These are phyloP conservation scores for Antechinus stuartii DNA, from an alignment of 2,113 vertebrate species.

Conservation along the genomic window DNA sequence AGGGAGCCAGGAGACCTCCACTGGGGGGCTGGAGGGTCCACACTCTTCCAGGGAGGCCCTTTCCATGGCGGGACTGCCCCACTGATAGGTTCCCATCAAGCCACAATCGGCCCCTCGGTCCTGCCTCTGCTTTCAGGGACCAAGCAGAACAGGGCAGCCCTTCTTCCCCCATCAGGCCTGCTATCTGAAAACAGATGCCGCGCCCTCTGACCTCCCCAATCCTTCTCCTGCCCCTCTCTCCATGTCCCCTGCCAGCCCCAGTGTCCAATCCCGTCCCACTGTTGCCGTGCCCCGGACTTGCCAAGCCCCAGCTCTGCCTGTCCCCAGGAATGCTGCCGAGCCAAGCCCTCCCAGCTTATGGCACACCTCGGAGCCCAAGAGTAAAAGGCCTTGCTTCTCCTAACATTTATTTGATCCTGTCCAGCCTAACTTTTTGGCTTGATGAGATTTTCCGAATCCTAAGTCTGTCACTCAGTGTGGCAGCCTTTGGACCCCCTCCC, in stretches of 20 bases:
- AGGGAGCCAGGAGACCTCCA: neutral
- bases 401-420: neutral
- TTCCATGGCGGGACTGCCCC: neutral
- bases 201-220: neutral
- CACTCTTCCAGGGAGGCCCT: too few species aligned
- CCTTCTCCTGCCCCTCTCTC: too few species aligned
- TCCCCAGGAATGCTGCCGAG: neutral
- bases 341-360: neutral
- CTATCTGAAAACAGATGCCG: neutral
- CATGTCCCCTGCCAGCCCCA: too few species aligned
- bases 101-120: neutral
- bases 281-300: rapidly evolving
- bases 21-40: too few species aligned
- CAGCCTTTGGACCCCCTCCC: neutral
- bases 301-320: neutral
- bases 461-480: neutral
- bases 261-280: too few species aligned
- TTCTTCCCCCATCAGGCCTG: neutral
- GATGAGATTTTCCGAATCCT: neutral
- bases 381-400: neutral
- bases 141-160: neutral
- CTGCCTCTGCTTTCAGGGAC: neutral
- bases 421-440: neutral
- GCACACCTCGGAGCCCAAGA: neutral
- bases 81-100: neutral